phyloP scores from a whole-genome alignment of 2,113 vertebrate species.

The Strix aluco region DNA sequence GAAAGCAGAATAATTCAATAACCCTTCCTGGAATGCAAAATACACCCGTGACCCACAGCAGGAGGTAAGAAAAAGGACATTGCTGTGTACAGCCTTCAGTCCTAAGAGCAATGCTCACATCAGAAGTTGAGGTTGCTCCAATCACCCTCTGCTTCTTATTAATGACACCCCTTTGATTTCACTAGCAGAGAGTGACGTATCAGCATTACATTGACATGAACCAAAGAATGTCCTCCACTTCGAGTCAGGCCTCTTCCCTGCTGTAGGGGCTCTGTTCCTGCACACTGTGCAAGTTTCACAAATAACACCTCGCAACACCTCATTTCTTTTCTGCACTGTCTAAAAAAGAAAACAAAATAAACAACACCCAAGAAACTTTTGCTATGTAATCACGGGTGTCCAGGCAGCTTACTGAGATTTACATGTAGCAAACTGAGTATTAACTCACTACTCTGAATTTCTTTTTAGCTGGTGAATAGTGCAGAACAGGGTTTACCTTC shows the following conservation, averaged over 20 bases:
- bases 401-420: not conserved
- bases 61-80: not conserved
- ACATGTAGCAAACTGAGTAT: not conserved
- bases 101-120: not conserved
- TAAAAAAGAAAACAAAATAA: not conserved
- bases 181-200: not conserved
- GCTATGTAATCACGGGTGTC: not conserved
- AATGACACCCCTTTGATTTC: not conserved
- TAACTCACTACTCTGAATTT: not conserved
- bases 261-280: not conserved
- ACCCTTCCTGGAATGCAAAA: not conserved
- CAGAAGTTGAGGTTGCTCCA: not conserved
- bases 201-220: not conserved
- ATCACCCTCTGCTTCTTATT: not conserved
- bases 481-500: not conserved
- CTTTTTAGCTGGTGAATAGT: not conserved
- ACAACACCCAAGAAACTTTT: not conserved
- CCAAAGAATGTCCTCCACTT: not conserved
- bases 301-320: not conserved
- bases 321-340: not conserved
- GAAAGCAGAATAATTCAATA: not conserved
- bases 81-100: not conserved
- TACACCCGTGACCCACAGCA: fast-evolving
- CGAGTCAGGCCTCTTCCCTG: not conserved
- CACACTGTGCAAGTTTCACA: not conserved